Conservation (phyloP, 2,113 vertebrate genomes). For the Hemibagrus wyckioides region DNA sequence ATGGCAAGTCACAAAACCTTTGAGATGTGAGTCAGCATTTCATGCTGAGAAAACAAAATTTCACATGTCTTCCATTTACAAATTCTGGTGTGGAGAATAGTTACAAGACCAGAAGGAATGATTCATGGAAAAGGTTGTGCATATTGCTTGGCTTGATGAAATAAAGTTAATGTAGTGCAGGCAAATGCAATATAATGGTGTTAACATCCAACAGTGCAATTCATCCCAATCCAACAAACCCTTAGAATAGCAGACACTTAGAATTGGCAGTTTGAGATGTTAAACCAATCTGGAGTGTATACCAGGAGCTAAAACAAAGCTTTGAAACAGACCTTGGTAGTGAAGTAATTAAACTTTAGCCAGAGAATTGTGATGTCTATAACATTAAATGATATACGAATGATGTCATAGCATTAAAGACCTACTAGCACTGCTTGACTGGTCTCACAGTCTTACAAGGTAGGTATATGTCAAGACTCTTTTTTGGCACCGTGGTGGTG, state of each 20-base stretch:
- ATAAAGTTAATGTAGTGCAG: not conserved
- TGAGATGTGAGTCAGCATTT: conserved; percentile 39
- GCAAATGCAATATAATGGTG: conserved; percentile 22
- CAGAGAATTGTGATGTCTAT: no score
- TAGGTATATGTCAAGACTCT: no score
- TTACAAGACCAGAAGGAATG: conserved; percentile 10
- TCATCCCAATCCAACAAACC: not conserved
- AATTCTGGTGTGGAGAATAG: not conserved
- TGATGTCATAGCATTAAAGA: no score
- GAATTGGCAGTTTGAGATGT: not conserved
- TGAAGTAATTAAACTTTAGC: not conserved
- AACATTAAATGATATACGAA: not conserved
- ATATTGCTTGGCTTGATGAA: conserved; percentile 26
- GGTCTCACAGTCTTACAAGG: no score
- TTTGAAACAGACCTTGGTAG: not conserved
- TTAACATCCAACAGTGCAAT: conserved; percentile 3
- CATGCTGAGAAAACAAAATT: conserved; percentile 18
- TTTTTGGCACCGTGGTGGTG: no score
- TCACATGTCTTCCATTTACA: conserved; percentile 13
- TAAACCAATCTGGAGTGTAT: not conserved
- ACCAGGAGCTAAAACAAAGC: not conserved
- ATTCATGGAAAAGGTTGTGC: not conserved
- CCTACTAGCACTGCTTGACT: no score
- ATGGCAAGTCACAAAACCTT: conserved; percentile 4
- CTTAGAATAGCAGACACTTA: not conserved